These are phyloP conservation scores for Euphonia xanthogaster DNA, from an alignment of 2,797 vertebrate genomes.

Conservation along the genomic window DNA sequence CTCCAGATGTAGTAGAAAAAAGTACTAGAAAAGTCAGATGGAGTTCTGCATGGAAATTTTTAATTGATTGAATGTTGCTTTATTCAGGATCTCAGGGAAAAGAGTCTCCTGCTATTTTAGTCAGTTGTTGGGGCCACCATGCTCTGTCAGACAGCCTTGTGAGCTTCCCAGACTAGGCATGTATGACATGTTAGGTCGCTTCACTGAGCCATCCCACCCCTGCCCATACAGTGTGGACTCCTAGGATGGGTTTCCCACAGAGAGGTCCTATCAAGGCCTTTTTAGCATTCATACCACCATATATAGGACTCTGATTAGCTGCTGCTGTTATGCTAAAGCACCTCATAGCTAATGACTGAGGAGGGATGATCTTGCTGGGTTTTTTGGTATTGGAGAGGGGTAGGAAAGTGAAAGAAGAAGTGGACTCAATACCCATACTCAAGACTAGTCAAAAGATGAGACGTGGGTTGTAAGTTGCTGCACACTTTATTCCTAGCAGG, in stretches of 20 bases:
- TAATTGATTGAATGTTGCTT: not conserved
- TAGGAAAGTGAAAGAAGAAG: not conserved
- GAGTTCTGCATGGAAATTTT: not conserved
- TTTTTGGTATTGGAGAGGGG: not conserved
- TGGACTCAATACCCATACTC: not conserved
- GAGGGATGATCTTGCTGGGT: not conserved
- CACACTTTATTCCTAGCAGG: not conserved
- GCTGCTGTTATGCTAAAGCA: not conserved
- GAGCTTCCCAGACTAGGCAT: not conserved
- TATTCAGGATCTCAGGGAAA: not conserved
- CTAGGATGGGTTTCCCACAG: not conserved
- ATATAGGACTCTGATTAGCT: not conserved
- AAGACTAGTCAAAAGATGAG: not conserved
- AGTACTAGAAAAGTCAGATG: not conserved
- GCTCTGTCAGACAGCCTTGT: not conserved
- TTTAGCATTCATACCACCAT: not conserved
- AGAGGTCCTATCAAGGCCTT: not conserved
- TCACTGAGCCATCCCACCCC: not conserved
- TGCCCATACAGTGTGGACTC: not conserved
- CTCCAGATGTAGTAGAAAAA: not conserved
- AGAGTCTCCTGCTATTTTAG: not conserved
- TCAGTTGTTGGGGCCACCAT: fast-evolving
- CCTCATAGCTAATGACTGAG: not conserved
- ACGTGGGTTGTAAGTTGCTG: not conserved
- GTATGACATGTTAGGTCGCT: not conserved